Conservation (phyloP, 2,113 vertebrate species). For the Isurus oxyrinchus region DNA sequence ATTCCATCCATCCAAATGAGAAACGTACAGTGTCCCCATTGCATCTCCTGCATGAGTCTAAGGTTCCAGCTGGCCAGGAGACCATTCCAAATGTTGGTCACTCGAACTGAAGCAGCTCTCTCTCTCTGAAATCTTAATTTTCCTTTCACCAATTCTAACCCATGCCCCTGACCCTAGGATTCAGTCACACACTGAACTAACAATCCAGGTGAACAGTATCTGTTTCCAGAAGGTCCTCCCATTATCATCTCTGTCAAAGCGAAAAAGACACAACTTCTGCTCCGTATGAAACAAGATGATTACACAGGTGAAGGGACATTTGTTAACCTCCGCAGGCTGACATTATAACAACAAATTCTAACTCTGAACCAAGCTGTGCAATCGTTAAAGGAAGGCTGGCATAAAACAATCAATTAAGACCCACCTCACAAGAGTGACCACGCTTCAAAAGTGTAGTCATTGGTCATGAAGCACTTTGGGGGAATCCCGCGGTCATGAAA, state of each 20-base stretch:
- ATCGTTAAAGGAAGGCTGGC: not conserved
- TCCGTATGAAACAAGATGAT: not conserved
- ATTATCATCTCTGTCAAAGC: not conserved
- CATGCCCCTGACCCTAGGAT: not conserved
- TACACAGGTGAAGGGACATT: not conserved
- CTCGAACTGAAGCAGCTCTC: not conserved
- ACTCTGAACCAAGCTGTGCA: not conserved
- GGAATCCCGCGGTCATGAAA: not conserved
- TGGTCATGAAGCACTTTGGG: not conserved
- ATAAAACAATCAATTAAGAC: not conserved
- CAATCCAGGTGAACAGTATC: not conserved
- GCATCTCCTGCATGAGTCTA: not conserved
- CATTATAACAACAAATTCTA: not conserved
- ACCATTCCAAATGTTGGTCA: not conserved
- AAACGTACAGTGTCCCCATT: not conserved
- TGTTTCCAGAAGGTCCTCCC: not conserved
- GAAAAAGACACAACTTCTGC: not conserved
- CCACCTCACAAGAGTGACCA: not conserved
- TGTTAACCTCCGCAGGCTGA: not conserved
- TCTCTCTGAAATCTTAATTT: not conserved
- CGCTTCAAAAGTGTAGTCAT: not conserved
- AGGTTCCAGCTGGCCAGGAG: not conserved
- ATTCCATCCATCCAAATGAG: too few species aligned
- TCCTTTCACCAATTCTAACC: not conserved
- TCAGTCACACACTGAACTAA: not conserved